Evolutionary conservation across 2,113 vertebrate species (phyloP).

Genomic region (Malurus elegans): DNA sequence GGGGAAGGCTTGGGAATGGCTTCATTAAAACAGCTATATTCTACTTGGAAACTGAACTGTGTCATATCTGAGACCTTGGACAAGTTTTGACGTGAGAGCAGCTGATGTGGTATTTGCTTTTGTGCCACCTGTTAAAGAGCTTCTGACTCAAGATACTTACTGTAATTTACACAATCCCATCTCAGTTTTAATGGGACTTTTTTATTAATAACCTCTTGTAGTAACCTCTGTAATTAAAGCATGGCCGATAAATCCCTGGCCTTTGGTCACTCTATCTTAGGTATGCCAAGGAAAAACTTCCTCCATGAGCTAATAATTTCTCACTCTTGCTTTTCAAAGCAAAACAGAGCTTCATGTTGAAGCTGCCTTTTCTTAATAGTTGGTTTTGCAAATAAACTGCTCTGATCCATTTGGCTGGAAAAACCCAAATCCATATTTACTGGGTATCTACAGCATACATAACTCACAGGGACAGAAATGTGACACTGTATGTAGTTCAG

Average conservation of each 20-base stretch:
- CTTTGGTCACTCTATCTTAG: slow-evolving; percentile 2
- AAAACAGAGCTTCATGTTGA: neutral
- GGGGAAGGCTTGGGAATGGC: neutral
- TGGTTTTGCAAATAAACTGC: slow-evolving; percentile 10
- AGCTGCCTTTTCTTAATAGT: neutral
- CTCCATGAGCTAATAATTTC: neutral
- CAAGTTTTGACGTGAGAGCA: neutral
- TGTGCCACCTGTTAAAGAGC: neutral
- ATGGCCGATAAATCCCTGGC: neutral
- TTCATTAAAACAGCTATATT: neutral
- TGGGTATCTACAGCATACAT: neutral
- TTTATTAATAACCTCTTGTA: neutral
- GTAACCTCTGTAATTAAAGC: neutral
- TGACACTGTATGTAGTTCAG: neutral
- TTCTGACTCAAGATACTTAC: neutral
- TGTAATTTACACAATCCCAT: neutral
- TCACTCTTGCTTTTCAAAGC: neutral
- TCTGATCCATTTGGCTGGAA: neutral
- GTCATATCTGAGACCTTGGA: neutral
- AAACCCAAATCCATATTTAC: neutral
- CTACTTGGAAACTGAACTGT: neutral
- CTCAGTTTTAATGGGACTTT: neutral
- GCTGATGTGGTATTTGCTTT: neutral
- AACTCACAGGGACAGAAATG: neutral
- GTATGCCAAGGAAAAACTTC: neutral